phyloP scores from a whole-genome alignment of 2,888 invertebrate species.

The Urechis unicinctus region DNA sequence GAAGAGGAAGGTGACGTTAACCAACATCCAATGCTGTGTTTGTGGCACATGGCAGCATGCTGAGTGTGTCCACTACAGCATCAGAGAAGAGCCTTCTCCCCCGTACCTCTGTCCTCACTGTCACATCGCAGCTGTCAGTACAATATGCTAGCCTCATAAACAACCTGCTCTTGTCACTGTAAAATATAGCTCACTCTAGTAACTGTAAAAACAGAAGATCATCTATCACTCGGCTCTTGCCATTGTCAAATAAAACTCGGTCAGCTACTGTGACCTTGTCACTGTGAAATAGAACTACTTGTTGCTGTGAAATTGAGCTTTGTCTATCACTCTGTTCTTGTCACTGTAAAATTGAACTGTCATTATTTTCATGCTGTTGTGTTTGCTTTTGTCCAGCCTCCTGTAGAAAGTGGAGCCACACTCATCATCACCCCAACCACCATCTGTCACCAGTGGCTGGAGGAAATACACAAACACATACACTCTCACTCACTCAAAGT shows the following conservation, averaged over 20 bases:
- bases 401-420: constrained; percentile 60
- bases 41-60: constrained; percentile 63
- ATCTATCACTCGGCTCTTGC: too few relatives aligned
- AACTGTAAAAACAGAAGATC: too few relatives aligned
- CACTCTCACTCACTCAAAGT: constrained; percentile 48
- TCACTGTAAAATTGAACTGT: too few relatives aligned
- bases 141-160: too few relatives aligned
- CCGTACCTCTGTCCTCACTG: constrained; percentile 64
- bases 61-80: constrained; percentile 57
- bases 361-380: too few relatives aligned
- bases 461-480: constrained; percentile 63
- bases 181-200: too few relatives aligned
- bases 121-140: constrained; percentile 53
- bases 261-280: too few relatives aligned
- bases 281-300: too few relatives aligned
- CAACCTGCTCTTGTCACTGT: neutral
- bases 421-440: constrained; percentile 66
- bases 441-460: constrained; percentile 67
- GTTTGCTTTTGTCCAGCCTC: constrained; percentile 41
- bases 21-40: constrained; percentile 49
- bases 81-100: constrained; percentile 39
- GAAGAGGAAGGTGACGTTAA: neutral
- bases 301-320: too few relatives aligned
- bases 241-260: too few relatives aligned
- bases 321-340: too few relatives aligned